Base-by-base conservation (phyloP, 2,888 invertebrate genomes). In the Nomada goodeniana region DNA sequence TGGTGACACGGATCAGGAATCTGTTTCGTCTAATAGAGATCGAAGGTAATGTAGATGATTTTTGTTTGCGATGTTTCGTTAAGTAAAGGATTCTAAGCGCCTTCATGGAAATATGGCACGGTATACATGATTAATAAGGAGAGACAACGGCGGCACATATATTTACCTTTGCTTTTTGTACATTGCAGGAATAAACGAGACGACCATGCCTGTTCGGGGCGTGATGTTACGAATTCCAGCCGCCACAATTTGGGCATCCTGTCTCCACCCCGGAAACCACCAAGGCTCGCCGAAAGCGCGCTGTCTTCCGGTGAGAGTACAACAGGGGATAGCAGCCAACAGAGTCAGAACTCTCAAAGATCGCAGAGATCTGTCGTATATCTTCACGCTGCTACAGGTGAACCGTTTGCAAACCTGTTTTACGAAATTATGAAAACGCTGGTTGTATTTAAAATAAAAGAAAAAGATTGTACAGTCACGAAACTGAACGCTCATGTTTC, bases 351-450 rank as follows among this genome's bases (percentile, higher is more conserved):
- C 84, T 93, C 93, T 63, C 93, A 93, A 85, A 89, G 93, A 86
- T 97, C 97, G 74, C 97, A 97, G 92, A 95, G 97, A 90, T 97
- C 97, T 91, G 96, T 97, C 26, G 97, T 98, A 26, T 98, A 97
- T 92, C 94, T 98, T 70, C 98, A 98, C 91, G 97, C 97, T 70
- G 97, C 97, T 65, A 97, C 97, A 86, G 96, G 96, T 82, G 53
- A 53, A 20, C 11, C 18, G 7, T 18, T 18, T 10, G 0, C 18
- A 20, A 53, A 53, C 52, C 15, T 53, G n/a, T 10, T 20, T 15
- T 1, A 7, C 18, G 52, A 20, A 53, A 53, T 53, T 20, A 53
- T 53, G 20, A 15, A 18, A 20, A 53, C 18, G n/a, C 10, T 7
- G 36, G 36, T 36, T 36, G 53, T 53, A 53, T 15, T 47, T 47